A percentile compares a stretch with the other conserved stretches of the same genome.
These are phyloP conservation scores for Cuculus canorus DNA, from an alignment of 2,797 vertebrate species.

Conservation along the genomic window DNA sequence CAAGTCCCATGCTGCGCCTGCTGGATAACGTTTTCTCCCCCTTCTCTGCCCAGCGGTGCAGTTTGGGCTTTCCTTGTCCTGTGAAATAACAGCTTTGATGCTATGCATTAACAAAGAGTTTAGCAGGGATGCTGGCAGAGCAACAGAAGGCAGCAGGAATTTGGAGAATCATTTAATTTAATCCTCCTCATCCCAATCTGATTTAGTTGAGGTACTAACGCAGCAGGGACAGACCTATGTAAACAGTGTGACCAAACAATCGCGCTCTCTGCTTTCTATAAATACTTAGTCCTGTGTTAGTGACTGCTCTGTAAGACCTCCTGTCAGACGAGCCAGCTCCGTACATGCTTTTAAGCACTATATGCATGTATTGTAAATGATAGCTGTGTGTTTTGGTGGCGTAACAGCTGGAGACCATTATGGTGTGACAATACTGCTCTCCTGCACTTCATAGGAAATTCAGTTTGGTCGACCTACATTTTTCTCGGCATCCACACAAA, in stretches of 20 bases:
- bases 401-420: conserved; percentile 48
- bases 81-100: background rate
- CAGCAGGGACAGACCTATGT: background rate
- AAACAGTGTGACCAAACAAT: background rate
- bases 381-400: conserved; percentile 21
- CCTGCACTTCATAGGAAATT: background rate
- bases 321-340: background rate
- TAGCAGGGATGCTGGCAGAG: background rate
- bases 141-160: background rate
- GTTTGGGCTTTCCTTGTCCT: background rate
- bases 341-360: background rate
- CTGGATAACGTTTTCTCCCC: background rate
- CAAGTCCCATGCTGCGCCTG: background rate
- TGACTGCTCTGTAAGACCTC: background rate
- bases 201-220: background rate
- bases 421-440: background rate
- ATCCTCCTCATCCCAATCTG: background rate
- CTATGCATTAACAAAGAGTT: background rate
- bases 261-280: background rate
- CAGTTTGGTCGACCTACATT: conserved; percentile 20
- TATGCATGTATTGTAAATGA: conserved; percentile 15
- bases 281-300: background rate
- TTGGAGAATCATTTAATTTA: background rate
- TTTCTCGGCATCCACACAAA: background rate
- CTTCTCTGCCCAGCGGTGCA: background rate